Evolutionary conservation across 1,140 invertebrate genomes (phyloP), one percentile per base, ranked within the genome.

Genomic region (Brachionus angularis): DNA sequence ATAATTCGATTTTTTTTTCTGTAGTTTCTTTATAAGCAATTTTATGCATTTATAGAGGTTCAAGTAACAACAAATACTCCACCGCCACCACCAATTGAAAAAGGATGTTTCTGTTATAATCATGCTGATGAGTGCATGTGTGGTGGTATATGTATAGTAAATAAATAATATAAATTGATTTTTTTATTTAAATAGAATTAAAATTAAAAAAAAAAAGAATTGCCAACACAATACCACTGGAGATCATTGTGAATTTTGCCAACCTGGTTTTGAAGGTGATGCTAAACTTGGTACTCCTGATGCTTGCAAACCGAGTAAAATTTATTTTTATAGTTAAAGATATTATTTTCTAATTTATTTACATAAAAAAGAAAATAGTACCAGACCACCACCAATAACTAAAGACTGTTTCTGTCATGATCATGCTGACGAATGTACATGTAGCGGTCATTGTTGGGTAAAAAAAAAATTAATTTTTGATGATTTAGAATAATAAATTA

Each of bases 191-290:
- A n/a, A n/a, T n/a, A n/a, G n/a, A n/a, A n/a, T n/a, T n/a, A n/a
- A n/a, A n/a, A n/a, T n/a, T n/a, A n/a, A n/a, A n/a, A n/a, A n/a
- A n/a, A n/a, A n/a, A n/a, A n/a, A 29, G 7, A 44, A 67, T 12
- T 74, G 74, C 47, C 44, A 67, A 49, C 70, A 74, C 21, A 73
- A 74, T 58, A 81, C 80, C 27, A 76, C 74, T 25, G 81, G 81
- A 7, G 70, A 73, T 5, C 55, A 76, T 23, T 82, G 81, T 73
- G 75, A 81, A 33, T 53, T 74, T 5, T 82, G 81, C 75, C 49
- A 61, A 5, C 64, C 72, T 23, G 79, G 81, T 72, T 84, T 77
- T 73, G 78, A 79, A 73, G 83, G 83, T 16, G 78, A 84, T n/a
- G n/a, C n/a, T n/a, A n/a, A n/a, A n/a, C n/a, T n/a, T n/a, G n/a